Base-by-base conservation (phyloP, 2,113 vertebrate species). In the Ailurus styani region DNA sequence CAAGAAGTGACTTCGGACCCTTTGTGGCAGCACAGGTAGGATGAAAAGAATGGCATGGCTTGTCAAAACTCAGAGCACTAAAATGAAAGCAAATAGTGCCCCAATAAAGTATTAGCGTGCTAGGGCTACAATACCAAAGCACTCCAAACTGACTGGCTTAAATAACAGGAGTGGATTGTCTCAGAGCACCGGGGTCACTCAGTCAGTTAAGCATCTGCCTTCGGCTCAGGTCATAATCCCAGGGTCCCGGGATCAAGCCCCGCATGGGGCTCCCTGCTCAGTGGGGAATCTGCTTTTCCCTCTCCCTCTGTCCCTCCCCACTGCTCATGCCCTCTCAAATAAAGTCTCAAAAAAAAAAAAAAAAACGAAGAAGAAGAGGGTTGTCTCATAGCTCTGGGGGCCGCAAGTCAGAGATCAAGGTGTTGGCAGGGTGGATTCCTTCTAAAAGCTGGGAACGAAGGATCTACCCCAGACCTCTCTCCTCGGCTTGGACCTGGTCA, bases 401-500 rank as follows among this genome's bases (percentile, higher is more conserved):
- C 20, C 2, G 7, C 11, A n/a, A 21, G 40, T 79, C 12, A 21
- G 27, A n/a, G 55, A 42, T 70, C 45, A 7, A 87, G 52, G 6
- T 1, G 42, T 13, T 2, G 47, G 6, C 50, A 47, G 42, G n/a
- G 14, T 17, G 31, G 11, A 29, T 31, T 68, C 50, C 31, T 75
- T 55, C 77, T 31, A 1, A n/a, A 9, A 45, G 17, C 25, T 21
- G 10, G 5, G 12, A 14, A 37, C 1, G 2, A 40, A 64, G 15
- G 6, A 1, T 10, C 5, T 29, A 37, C 15, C 23, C 82, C 64
- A n/a, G 40, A 64, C 1, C 64, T 75, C 25, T 45, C 47, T 92
- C 57, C n/a, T 40, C 18, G 47, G 31, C 50, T 82, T 13, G 3
- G 1, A 14, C 18, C 12, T 0, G 3, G 40, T 18, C 3, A 0